phyloP scores from a whole-genome alignment of 2,888 invertebrate genomes.

The Odiellus spinosus region DNA sequence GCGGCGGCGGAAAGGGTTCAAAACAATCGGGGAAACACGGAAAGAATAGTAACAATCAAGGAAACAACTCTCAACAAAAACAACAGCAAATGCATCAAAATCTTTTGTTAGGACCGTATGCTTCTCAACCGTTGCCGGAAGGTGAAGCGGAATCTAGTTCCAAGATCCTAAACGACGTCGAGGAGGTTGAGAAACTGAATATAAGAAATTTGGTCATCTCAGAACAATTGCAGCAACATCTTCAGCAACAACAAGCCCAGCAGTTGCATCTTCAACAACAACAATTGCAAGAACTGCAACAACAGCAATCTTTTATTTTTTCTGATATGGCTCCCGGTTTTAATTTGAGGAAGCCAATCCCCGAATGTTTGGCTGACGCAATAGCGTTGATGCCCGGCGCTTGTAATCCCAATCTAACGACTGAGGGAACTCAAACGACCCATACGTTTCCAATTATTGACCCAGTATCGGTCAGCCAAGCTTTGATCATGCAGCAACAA shows the following conservation, averaged over 20 bases:
- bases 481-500: slow-evolving; percentile 8
- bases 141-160: too few relatives aligned
- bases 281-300: slow-evolving; percentile 27
- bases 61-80: slow-evolving; percentile 9
- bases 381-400: slow-evolving; percentile 20
- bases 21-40: too few relatives aligned
- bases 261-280: slow-evolving; percentile 31
- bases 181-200: slow-evolving; percentile 15
- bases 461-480: slow-evolving; percentile 14
- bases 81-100: slow-evolving; percentile 18
- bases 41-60: too few relatives aligned
- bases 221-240: slow-evolving; percentile 16
- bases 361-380: slow-evolving; percentile 32
- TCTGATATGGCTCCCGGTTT: slow-evolving; percentile 18
- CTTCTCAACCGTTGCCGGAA: too few relatives aligned
- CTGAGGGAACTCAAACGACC: slow-evolving; percentile 11
- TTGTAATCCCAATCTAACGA: slow-evolving; percentile 13
- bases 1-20: too few relatives aligned
- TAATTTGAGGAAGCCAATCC: slow-evolving; percentile 8
- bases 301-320: slow-evolving; percentile 17
- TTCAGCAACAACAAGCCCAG: slow-evolving; percentile 34
- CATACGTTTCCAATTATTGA: slow-evolving; percentile 14
- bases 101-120: too few relatives aligned
- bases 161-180: slow-evolving; percentile 1
- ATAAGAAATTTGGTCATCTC: slow-evolving; percentile 12